phyloP scores from a whole-genome alignment of 2,888 invertebrate species.

The Pseudanteris insignis region DNA sequence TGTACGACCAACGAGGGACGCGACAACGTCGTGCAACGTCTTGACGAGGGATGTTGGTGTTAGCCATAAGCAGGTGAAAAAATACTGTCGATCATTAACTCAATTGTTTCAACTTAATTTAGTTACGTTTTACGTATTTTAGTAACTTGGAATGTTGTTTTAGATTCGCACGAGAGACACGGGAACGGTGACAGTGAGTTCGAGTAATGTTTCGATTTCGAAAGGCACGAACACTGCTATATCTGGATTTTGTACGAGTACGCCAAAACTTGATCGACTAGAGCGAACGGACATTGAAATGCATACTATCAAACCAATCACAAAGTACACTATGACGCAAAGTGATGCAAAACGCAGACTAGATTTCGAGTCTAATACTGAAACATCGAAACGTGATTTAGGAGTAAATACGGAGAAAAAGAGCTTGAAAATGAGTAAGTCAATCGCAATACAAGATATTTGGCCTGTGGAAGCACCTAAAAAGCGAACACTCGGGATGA shows the following conservation, averaged over 20 bases:
- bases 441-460: conserved; percentile 45
- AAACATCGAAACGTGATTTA: conserved; percentile 44
- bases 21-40: conserved; percentile 66
- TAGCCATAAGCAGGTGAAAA: conserved; percentile 64
- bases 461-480: conserved; percentile 13
- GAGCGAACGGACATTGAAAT: conserved; percentile 44
- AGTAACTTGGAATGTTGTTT: too few relatives aligned
- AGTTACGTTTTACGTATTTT: too few relatives aligned
- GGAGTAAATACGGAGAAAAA: conserved; percentile 50
- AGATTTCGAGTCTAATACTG: conserved; percentile 3
- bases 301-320: conserved; percentile 42
- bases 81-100: background rate
- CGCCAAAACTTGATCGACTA: conserved; percentile 16
- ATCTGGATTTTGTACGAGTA: conserved; percentile 6
- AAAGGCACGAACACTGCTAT: conserved; percentile 12
- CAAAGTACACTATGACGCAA: conserved; percentile 34
- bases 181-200: conserved; percentile 59
- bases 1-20: conserved; percentile 41
- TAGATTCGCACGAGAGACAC: conserved; percentile 59
- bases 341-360: conserved; percentile 9
- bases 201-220: conserved; percentile 47
- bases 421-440: conserved; percentile 43
- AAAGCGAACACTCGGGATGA: conserved; percentile 46
- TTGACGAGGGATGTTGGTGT: conserved; percentile 74
- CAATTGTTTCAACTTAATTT: too few relatives aligned